Conservation (phyloP, 2,888 invertebrate species). For the Dione vanillae region DNA sequence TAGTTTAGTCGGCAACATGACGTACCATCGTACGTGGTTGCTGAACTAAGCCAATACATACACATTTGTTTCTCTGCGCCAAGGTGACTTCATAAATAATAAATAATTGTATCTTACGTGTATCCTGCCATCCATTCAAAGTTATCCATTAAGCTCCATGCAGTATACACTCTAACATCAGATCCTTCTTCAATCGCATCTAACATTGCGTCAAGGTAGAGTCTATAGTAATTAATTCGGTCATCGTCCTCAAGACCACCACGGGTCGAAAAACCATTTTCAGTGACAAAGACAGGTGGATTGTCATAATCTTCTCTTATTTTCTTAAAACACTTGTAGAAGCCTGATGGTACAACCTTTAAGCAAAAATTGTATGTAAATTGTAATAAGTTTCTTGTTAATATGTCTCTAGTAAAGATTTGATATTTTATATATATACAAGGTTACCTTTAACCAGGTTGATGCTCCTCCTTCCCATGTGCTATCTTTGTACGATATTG, state of each 20-base stretch:
- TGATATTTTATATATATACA: too few relatives aligned
- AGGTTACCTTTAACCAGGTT: too few relatives aligned
- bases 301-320: slow-evolving; percentile 61
- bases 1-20: too few relatives aligned
- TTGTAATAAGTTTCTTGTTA: background rate
- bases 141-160: slow-evolving; percentile 85
- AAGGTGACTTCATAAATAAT: background rate
- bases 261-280: slow-evolving; percentile 73
- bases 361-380: background rate
- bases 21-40: too few relatives aligned
- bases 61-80: background rate
- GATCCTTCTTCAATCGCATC: slow-evolving; percentile 69
- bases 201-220: slow-evolving; percentile 64
- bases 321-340: background rate
- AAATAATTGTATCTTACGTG: slow-evolving; percentile 58
- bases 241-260: slow-evolving; percentile 65
- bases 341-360: background rate
- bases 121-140: slow-evolving; percentile 85
- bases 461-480: slow-evolving; percentile 50
- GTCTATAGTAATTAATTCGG: slow-evolving; percentile 63
- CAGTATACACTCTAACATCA: slow-evolving; percentile 75
- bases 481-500: slow-evolving; percentile 45
- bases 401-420: background rate
- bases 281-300: slow-evolving; percentile 80
- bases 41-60: too few relatives aligned